Base-by-base conservation (phyloP, 2,113 vertebrate species). In the Pangasianodon gigas region DNA sequence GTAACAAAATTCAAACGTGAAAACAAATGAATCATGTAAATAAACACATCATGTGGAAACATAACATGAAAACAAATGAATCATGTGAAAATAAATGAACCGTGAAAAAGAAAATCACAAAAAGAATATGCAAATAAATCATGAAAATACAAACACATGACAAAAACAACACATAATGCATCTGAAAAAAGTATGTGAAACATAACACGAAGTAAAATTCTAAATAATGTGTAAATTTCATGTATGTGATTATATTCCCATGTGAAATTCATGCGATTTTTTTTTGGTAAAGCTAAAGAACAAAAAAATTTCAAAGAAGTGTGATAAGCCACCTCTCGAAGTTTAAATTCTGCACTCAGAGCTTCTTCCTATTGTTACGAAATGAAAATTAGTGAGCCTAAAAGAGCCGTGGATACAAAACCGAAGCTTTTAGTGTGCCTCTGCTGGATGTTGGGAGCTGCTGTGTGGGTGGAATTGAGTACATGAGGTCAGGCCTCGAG, bases 401-500 rank as follows among this genome's bases (percentile, higher is more conserved):
- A 56, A 83, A 83, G 37, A 60, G 32, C 32, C 19, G 4, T 41
- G 48, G 60, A 88, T 48, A 21, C 56, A 88, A 37, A 71, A 71
- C 52, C 21, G 37, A 83, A 75, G 88, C 79, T 71, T 75, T 77
- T 77, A 74, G 51, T 58, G 69, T 13, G 2, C 9, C 48, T 74
- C 14, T 75, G 58, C 51, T 60, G 54, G 54, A 71, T 32, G 48
- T 74, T 86, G 16, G 18, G 52, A 75, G 48, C 52, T 60, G 11
- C 32, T 29, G 26, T 67, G 89, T 87, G 85, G 80, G 89, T 84
- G 77, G 88, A 19, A 74, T 52, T 84, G 85, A 88, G 89, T 83
- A 82, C 87, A 88, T 88, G 87, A 75, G 87, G 88, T 85, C 87
- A 83, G 71, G 83, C 90, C 75, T 81, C 48, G n/a, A 90, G 82